Percentiles rank a stretch among this genome's conserved stretches.
phyloP scores from a whole-genome alignment of 2,888 invertebrate genomes.

The Dynastes maya region DNA sequence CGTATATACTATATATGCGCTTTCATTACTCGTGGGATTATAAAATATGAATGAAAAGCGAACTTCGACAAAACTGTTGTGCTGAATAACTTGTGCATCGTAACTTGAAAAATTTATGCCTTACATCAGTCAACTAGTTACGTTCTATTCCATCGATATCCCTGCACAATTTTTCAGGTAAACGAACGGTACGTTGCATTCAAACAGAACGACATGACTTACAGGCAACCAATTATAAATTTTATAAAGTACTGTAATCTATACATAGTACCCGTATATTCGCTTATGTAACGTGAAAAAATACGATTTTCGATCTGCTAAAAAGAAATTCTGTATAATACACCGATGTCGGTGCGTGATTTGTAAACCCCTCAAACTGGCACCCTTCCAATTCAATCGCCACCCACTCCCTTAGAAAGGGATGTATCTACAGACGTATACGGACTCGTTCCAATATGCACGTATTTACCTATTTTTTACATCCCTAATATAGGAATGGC shows the following conservation, averaged over 20 bases:
- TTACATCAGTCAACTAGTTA: not conserved
- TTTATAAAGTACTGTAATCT: slow-evolving; percentile 50
- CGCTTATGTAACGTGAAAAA: slow-evolving; percentile 15
- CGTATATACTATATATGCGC: too few species aligned
- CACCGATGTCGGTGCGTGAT: slow-evolving; percentile 54
- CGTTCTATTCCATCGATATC: slow-evolving; percentile 11
- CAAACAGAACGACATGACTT: slow-evolving; percentile 52
- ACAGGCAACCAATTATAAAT: slow-evolving; percentile 56
- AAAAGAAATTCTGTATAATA: slow-evolving; percentile 52
- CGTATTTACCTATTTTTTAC: slow-evolving; percentile 37
- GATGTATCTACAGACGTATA: slow-evolving; percentile 1
- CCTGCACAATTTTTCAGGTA: not conserved
- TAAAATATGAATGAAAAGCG: not conserved
- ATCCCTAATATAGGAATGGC: slow-evolving; percentile 53
- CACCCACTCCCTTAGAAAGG: slow-evolving; percentile 37
- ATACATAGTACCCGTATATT: not conserved
- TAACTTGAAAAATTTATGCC: not conserved
- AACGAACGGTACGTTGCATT: not conserved
- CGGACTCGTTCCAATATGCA: slow-evolving; percentile 27
- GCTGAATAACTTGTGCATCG: too few species aligned
- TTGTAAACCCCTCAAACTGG: slow-evolving; percentile 8
- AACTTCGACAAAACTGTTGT: not conserved
- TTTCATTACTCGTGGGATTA: too few species aligned
- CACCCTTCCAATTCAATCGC: slow-evolving; percentile 37
- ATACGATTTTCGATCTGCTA: slow-evolving; percentile 17